A percentile compares a stretch with the other conserved stretches of the same genome.
These are phyloP conservation scores for Bolinopsis microptera DNA, from an alignment of 37 sponge, comb jelly and placozoan species.

Conservation along the genomic window DNA sequence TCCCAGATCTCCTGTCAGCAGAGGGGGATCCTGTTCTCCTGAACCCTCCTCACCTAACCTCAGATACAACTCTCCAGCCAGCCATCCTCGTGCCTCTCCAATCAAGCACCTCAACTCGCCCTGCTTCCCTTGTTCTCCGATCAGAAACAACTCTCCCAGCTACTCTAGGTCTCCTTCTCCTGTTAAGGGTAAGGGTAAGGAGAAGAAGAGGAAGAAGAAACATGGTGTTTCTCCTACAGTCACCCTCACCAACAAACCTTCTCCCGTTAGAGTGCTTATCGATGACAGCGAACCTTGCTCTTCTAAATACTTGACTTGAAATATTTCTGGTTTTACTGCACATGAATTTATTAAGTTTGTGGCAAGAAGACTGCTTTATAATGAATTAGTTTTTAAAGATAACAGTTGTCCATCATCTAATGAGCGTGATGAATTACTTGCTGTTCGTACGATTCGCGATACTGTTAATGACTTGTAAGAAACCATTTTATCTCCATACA, in stretches of 20 bases:
- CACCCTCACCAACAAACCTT: neutral
- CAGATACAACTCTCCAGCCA: slow-evolving; percentile 31
- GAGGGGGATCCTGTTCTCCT: neutral
- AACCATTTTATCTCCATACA: too few species aligned
- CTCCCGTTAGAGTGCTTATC: slow-evolving; percentile 38
- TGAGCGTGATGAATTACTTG: too few species aligned
- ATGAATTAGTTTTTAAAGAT: too few species aligned
- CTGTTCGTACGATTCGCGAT: too few species aligned
- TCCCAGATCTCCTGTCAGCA: neutral
- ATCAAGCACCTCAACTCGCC: neutral
- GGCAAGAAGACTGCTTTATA: too few species aligned
- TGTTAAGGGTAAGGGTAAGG: slow-evolving; percentile 43
- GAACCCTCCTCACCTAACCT: neutral
- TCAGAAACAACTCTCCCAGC: neutral
- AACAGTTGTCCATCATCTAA: too few species aligned
- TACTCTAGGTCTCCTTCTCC: neutral
- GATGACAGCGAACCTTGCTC: slow-evolving; percentile 63
- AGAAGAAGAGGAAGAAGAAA: slow-evolving; percentile 21
- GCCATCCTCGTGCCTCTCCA: neutral
- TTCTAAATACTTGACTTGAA: slow-evolving; percentile 59
- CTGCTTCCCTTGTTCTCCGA: neutral
- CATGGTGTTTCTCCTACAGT: neutral
- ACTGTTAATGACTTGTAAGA: too few species aligned
- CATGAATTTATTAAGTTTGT: too few species aligned
- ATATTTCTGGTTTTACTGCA: too few species aligned